Evolutionary conservation across 2,888 invertebrate species (phyloP), one percentile per base, ranked within the genome.

Genomic region (Netelia inedita): DNA sequence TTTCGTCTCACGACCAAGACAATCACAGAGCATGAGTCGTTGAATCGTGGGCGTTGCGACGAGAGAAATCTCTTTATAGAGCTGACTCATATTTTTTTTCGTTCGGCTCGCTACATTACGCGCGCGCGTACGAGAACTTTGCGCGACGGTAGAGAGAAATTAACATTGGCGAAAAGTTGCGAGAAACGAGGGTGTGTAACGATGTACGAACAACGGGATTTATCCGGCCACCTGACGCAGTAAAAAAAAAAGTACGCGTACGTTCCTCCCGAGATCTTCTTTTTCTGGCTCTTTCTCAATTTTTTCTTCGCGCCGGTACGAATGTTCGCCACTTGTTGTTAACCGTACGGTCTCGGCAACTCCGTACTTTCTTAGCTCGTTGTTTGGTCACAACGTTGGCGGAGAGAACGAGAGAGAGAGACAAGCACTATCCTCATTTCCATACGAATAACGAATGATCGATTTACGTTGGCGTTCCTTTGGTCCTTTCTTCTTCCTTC

Each of bases 371-470:
- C 61, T 68, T 73, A 41, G 10, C 50, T 69, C 73, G 73, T 28
- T 61, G 68, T 78, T 82, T 73, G 72, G 23, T 14, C 50, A 43
- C 55, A 19, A 61, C 19, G 43, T n/a, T 23, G 73, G 46, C 14
- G 23, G 21, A 21, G 10, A 21, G 46, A 21, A 19, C 57, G n/a
- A 66, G 23, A 57, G 59, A 69, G 23, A 65, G 65, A 65, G 75
- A 65, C 46, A 65, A 69, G 19, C 71, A 23, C 69, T 19, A 55
- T 53, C 55, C 68, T 81, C 35, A 85, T 85, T 78, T 85, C 81
- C 84, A 85, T 81, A 78, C 81, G 84, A 85, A 85, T 81, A 69
- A 84, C 72, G 84, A 84, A 78, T 78, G 73, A 78, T 84, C 84
- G 84, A 80, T 80, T 84, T 69, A 80, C 80, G 68, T 76, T 68